Percentiles rank a stretch among this genome's conserved stretches.
Evolutionary conservation across 2,888 invertebrate species (phyloP).

Genomic region (Amorpha juglandis): DNA sequence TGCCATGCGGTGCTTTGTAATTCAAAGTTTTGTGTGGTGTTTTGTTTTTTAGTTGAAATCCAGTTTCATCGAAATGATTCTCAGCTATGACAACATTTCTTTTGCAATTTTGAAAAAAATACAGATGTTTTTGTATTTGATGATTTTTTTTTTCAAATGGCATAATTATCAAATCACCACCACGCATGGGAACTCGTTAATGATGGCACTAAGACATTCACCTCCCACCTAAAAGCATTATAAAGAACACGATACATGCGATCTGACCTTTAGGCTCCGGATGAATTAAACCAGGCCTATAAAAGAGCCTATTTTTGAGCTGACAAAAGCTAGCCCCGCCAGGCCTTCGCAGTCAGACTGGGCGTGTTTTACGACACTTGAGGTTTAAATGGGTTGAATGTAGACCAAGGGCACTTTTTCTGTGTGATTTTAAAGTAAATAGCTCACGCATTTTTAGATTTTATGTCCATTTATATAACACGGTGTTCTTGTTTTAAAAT

Average conservation of each 20-base stretch:
- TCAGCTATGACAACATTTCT: no score
- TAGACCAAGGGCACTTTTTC: neutral
- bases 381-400: neutral
- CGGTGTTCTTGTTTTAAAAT: neutral
- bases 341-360: slow-evolving; percentile 5
- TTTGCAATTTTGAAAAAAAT: no score
- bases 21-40: no score
- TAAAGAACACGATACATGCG: neutral
- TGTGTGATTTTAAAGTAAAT: neutral
- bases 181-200: neutral
- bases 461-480: neutral
- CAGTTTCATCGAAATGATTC: no score
- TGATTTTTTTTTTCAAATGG: no score
- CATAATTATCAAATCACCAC: no score
- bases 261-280: neutral
- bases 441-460: neutral
- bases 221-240: neutral
- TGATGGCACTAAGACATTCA: neutral
- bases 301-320: slow-evolving; percentile 5
- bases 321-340: neutral
- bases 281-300: slow-evolving; percentile 5
- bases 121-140: no score
- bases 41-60: no score
- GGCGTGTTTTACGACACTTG: slow-evolving; percentile 1
- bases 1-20: no score